These are phyloP conservation scores for Lutraria rhynchaena DNA, from an alignment of 1,140 invertebrate species.

Conservation along the genomic window DNA sequence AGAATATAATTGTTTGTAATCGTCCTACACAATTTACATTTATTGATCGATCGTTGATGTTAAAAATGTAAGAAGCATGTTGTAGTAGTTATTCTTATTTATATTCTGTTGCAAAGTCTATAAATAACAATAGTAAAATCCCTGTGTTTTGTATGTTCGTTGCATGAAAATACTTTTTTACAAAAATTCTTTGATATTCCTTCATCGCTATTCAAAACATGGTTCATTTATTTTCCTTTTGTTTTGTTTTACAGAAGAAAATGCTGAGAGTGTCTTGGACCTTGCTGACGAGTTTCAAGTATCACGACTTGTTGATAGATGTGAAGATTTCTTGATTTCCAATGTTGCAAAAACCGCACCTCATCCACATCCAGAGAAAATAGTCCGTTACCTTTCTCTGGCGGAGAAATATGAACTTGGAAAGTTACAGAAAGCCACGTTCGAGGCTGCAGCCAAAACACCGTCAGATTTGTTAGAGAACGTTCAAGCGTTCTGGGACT, in stretches of 20 bases:
- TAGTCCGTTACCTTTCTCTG: constrained; percentile 36
- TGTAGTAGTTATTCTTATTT: too few species aligned
- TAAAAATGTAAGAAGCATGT: too few species aligned
- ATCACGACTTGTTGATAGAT: constrained; percentile 24
- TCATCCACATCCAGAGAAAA: constrained; percentile 38
- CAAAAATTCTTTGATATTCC: too few species aligned
- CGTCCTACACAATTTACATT: too few species aligned
- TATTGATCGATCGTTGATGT: too few species aligned
- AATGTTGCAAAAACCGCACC: constrained; percentile 13
- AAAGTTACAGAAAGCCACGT: constrained; percentile 29
- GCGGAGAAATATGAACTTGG: constrained; percentile 35
- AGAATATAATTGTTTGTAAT: too few species aligned
- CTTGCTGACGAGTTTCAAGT: constrained; percentile 51
- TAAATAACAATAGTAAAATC: too few species aligned
- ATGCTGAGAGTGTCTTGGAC: constrained; percentile 22
- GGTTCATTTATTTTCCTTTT: too few species aligned
- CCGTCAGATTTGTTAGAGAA: constrained; percentile 49
- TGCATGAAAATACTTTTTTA: too few species aligned
- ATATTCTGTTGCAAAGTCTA: too few species aligned
- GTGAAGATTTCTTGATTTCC: constrained; percentile 34
- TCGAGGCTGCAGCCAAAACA: constrained; percentile 46
- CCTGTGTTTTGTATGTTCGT: too few species aligned
- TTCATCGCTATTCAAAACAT: too few species aligned
- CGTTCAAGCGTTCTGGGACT: constrained; percentile 52
- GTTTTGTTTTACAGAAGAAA: constrained; percentile 39